These are phyloP conservation scores for Catharus fuscescens DNA, from an alignment of 2,113 vertebrate species.

Conservation along the genomic window DNA sequence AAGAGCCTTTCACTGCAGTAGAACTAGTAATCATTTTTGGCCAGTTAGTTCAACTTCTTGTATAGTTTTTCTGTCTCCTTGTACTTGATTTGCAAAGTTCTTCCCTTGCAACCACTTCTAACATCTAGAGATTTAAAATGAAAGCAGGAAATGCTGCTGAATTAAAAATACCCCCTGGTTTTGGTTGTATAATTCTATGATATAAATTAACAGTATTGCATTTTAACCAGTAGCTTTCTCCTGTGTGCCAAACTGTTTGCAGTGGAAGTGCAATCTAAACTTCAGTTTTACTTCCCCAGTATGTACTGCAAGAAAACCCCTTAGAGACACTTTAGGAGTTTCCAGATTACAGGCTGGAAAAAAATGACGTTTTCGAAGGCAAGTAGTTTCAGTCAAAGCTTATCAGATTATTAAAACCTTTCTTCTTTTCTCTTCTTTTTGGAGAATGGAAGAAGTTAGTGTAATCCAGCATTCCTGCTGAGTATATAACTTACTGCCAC, in stretches of 20 bases:
- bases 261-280: background rate
- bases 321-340: background rate
- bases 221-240: background rate
- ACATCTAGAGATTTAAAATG: background rate
- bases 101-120: background rate
- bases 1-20: background rate
- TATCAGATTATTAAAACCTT: constrained; percentile 13
- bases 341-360: background rate
- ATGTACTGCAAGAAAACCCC: background rate
- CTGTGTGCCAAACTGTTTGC: background rate
- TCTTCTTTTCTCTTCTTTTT: constrained; percentile 55
- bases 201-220: background rate
- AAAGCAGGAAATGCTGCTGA: background rate
- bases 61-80: background rate
- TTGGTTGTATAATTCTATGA: background rate
- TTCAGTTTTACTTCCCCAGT: background rate
- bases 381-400: background rate
- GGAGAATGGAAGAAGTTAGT: constrained; percentile 57
- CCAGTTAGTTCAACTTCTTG: background rate
- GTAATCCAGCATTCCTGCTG: constrained; percentile 28
- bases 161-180: background rate
- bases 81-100: background rate
- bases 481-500: constrained; percentile 24
- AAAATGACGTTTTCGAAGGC: background rate
- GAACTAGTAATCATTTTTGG: background rate